A percentile compares a stretch with the other conserved stretches of the same genome.
phyloP scores from a whole-genome alignment of 1,140 invertebrate species.

The Polyergus mexicanus region DNA sequence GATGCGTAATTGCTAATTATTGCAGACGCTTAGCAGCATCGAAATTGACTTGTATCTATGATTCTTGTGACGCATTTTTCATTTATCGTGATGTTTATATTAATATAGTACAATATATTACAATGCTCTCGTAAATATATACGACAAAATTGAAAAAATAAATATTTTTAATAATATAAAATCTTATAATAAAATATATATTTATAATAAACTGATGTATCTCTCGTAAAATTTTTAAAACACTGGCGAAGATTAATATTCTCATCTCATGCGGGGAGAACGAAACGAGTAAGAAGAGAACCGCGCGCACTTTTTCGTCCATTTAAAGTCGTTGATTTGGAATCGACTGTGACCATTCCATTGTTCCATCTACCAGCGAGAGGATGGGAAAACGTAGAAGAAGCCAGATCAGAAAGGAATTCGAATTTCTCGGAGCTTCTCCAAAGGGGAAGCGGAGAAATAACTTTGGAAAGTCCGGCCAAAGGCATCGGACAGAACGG shows the following conservation, averaged over 20 bases:
- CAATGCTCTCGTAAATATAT: neutral
- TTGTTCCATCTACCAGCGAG: conserved; percentile 44
- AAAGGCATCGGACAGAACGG: conserved; percentile 8
- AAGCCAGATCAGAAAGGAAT: conserved; percentile 66
- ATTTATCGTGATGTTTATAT: neutral
- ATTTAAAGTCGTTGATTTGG: conserved; percentile 48
- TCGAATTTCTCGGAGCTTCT: conserved; percentile 66
- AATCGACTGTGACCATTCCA: conserved; percentile 51
- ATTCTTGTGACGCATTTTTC: neutral
- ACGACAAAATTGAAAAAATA: neutral
- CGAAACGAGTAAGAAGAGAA: neutral
- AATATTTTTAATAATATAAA: neutral
- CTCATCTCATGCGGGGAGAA: neutral
- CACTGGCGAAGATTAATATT: conserved; percentile 23
- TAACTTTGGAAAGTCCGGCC: conserved; percentile 48
- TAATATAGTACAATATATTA: neutral
- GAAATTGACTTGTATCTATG: neutral
- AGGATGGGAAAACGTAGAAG: conserved; percentile 57
- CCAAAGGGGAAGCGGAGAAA: conserved; percentile 42
- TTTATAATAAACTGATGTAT: neutral
- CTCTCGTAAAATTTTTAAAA: neutral
- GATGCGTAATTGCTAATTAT: conserved; percentile 34
- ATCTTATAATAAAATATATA: neutral
- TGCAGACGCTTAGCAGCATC: neutral
- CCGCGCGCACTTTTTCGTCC: conserved; percentile 2